Percentiles rank a stretch among this genome's conserved stretches.
Conservation (phyloP, 2,888 invertebrate genomes). For the Sipha maydis region DNA sequence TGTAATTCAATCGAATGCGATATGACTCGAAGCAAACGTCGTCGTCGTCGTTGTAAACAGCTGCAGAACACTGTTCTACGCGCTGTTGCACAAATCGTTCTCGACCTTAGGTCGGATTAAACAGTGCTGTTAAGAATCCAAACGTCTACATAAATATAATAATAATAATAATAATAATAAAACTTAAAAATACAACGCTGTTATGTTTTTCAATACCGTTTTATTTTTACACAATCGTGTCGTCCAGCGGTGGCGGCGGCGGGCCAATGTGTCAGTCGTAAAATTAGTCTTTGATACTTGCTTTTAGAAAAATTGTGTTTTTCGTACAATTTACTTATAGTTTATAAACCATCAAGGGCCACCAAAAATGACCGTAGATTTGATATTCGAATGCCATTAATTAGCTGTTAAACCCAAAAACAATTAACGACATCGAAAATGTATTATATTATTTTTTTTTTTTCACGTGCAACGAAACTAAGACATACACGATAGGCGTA, state of each 20-base stretch:
- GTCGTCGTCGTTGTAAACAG: too few relatives aligned
- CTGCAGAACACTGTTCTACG: too few relatives aligned
- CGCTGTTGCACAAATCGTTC: background rate
- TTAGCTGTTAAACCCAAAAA: conserved; percentile 1
- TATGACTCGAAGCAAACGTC: too few relatives aligned
- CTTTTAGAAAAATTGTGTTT: background rate
- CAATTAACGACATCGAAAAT: conserved; percentile 28
- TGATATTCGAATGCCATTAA: conserved; percentile 12
- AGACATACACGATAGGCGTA: background rate
- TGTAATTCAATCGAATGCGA: too few relatives aligned
- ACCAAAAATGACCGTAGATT: background rate
- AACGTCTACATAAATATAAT: background rate
- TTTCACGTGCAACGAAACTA: background rate
- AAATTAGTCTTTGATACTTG: conserved; percentile 37
- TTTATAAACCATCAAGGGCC: background rate
- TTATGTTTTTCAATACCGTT: conserved; percentile 43
- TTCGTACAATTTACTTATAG: background rate
- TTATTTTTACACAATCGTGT: conserved; percentile 48
- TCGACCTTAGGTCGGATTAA: conserved; percentile 6
- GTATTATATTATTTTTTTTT: background rate
- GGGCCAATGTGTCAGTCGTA: conserved; percentile 38
- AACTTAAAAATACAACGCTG: conserved; percentile 43
- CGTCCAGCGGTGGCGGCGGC: background rate
- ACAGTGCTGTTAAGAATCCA: background rate
- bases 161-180: background rate